phyloP scores from a whole-genome alignment of 2,113 vertebrate genomes.

The Chaenogobius annularis region DNA sequence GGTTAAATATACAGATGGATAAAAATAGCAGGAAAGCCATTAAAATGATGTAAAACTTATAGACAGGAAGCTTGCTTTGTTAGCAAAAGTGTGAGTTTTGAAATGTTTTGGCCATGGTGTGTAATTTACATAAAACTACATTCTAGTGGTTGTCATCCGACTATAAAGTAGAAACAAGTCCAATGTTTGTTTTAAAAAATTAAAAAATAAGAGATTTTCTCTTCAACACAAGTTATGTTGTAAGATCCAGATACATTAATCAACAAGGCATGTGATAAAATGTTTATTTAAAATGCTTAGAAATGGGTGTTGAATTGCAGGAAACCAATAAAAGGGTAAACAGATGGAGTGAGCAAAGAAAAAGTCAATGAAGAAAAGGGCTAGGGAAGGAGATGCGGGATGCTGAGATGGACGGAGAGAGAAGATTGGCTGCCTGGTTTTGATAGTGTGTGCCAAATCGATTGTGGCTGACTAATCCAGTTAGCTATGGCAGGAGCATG shows the following conservation, averaged over 20 bases:
- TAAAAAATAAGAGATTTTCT: background rate
- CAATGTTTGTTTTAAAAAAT: background rate
- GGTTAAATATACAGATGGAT: slow-evolving; percentile 20
- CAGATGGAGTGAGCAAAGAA: slow-evolving; percentile 60
- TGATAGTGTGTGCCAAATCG: slow-evolving; percentile 75
- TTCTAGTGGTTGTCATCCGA: background rate
- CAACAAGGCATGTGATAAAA: slow-evolving; percentile 5
- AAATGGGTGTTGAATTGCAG: slow-evolving; percentile 1
- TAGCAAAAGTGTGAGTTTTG: background rate
- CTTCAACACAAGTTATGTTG: background rate
- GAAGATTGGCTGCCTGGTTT: slow-evolving; percentile 70
- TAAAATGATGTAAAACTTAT: slow-evolving; percentile 4
- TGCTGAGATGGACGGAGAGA: slow-evolving; percentile 54
- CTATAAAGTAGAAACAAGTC: background rate
- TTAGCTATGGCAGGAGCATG: slow-evolving; percentile 73
- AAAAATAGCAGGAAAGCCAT: slow-evolving; percentile 24
- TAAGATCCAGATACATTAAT: background rate
- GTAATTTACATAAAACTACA: background rate
- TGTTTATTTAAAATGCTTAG: background rate
- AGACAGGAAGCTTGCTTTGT: background rate
- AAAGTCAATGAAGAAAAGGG: slow-evolving; percentile 46
- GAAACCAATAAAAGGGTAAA: slow-evolving; percentile 36
- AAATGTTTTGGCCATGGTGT: background rate
- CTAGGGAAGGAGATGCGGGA: slow-evolving; percentile 31
- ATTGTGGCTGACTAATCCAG: slow-evolving; percentile 76